These are phyloP conservation scores for Brachystomella parvula DNA, from an alignment of 1,140 invertebrate species.

Conservation along the genomic window DNA sequence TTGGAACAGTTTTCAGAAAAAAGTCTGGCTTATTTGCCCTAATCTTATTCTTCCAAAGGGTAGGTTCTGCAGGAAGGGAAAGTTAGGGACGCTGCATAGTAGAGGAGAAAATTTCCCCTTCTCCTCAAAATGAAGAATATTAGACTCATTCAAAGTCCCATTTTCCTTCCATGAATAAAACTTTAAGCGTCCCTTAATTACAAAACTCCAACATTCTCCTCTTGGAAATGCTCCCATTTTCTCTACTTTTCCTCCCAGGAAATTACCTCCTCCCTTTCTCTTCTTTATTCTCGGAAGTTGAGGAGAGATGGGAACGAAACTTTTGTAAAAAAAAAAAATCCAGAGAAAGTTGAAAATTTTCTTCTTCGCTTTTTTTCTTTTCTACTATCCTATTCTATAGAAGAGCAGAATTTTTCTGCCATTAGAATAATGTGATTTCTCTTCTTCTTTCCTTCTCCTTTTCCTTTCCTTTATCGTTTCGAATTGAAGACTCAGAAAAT, in stretches of 20 bases:
- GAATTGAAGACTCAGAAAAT: constrained; percentile 28
- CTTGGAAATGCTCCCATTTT: background rate
- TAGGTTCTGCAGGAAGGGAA: too few relatives aligned
- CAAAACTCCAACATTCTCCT: constrained; percentile 12
- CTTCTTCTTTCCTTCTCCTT: background rate
- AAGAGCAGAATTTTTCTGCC: constrained; percentile 3
- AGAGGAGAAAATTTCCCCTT: background rate
- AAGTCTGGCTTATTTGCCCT: too few relatives aligned
- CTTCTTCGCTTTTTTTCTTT: too few relatives aligned
- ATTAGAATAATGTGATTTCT: constrained; percentile 29
- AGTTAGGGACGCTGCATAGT: too few relatives aligned
- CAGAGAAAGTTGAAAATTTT: too few relatives aligned
- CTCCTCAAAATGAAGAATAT: constrained; percentile 7
- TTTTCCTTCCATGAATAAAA: constrained; percentile 30
- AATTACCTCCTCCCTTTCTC: constrained; percentile 22
- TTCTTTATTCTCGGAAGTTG: background rate
- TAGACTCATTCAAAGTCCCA: constrained; percentile 4
- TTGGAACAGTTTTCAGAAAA: too few relatives aligned
- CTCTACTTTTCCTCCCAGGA: background rate
- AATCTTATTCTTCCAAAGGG: too few relatives aligned
- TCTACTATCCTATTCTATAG: too few relatives aligned
- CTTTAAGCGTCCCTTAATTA: constrained; percentile 30
- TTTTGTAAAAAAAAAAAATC: too few relatives aligned
- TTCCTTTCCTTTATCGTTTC: background rate
- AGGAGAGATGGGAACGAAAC: background rate